phyloP scores from a whole-genome alignment of 1,140 invertebrate genomes.

The Choristoneura fumiferana region DNA sequence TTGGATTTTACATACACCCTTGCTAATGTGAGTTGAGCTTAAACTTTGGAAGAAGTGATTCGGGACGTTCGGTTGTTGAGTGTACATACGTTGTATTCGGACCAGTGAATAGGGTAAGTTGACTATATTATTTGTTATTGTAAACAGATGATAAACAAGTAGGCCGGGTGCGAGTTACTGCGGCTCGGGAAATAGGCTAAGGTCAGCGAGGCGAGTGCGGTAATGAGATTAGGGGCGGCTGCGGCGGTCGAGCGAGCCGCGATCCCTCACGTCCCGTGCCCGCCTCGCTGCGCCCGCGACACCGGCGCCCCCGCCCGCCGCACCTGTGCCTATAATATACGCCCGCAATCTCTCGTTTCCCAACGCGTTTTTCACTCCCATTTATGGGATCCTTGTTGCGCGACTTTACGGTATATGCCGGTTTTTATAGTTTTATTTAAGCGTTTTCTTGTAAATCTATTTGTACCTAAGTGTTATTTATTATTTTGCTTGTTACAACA shows the following conservation, averaged over 20 bases:
- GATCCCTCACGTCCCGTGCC: conserved; percentile 28
- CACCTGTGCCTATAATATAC: neutral
- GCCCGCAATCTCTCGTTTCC: neutral
- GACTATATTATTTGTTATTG: neutral
- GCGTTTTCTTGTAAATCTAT: no score
- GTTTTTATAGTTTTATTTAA: no score
- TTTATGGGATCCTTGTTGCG: no score
- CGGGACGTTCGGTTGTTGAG: conserved; percentile 1
- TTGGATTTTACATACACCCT: conserved; percentile 4
- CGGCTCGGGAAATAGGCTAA: conserved; percentile 46
- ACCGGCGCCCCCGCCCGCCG: neutral
- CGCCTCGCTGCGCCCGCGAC: conserved; percentile 20
- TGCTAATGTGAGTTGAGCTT: neutral
- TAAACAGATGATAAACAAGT: neutral
- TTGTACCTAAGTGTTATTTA: no score
- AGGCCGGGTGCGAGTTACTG: conserved; percentile 30
- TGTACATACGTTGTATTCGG: neutral
- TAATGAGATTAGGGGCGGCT: conserved; percentile 55
- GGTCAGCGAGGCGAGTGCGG: conserved; percentile 47
- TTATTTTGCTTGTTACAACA: no score
- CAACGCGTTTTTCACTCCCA: neutral
- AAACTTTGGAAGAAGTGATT: neutral
- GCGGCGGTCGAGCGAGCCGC: conserved; percentile 39
- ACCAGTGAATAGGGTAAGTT: conserved; percentile 5
- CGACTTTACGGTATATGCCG: no score